Conservation (phyloP, 2,888 invertebrate species). For the Orthosia cruda region DNA sequence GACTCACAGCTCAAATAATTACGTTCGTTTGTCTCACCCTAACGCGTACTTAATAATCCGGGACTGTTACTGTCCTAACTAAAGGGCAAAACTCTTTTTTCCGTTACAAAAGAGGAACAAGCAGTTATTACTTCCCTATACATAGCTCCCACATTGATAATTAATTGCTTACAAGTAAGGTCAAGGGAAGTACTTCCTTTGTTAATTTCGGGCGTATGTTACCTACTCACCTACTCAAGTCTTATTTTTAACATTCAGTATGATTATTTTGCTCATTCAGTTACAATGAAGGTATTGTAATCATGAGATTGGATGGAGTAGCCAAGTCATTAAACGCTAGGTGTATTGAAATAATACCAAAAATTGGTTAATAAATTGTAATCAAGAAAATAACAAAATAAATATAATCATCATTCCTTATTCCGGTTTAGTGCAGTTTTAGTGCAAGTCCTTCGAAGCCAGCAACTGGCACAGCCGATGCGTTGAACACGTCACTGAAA, state of each 20-base stretch:
- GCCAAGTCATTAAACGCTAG: neutral
- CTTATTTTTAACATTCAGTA: conserved; percentile 2
- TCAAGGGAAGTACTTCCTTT: conserved; percentile 30
- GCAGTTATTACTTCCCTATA: conserved; percentile 23
- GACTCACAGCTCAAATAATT: too few relatives aligned
- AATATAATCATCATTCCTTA: neutral
- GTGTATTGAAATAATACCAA: neutral
- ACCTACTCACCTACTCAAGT: too few relatives aligned
- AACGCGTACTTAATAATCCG: neutral
- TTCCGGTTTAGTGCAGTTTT: conserved; percentile 68
- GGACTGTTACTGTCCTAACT: too few relatives aligned
- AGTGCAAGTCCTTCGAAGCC: conserved; percentile 86
- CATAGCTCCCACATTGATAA: conserved; percentile 7
- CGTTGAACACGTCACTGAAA: conserved; percentile 81
- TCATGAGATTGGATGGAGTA: too few relatives aligned
- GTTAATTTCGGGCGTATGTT: neutral
- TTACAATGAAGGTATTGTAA: neutral
- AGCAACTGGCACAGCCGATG: conserved; percentile 78
- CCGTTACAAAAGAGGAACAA: conserved; percentile 1
- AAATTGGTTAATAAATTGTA: neutral
- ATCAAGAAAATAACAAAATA: neutral
- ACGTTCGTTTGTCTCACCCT: too few relatives aligned
- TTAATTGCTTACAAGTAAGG: conserved; percentile 34
- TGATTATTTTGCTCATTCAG: neutral
- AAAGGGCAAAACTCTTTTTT: conserved; percentile 3